Percentiles rank a stretch among this genome's conserved stretches.
phyloP scores from a whole-genome alignment of 2,113 vertebrate genomes.

The Cathartes aura region DNA sequence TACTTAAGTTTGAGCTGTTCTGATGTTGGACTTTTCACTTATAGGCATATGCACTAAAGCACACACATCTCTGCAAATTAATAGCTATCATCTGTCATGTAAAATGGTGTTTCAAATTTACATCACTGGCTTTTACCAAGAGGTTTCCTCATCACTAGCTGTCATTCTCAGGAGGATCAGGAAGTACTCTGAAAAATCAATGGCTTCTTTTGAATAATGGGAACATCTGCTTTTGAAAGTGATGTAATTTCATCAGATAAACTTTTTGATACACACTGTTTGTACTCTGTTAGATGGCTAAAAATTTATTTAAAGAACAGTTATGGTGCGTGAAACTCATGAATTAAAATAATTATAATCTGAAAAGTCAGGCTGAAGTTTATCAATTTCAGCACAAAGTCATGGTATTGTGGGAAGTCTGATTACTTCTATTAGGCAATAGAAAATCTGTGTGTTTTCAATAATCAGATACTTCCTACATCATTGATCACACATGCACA shows the following conservation, averaged over 20 bases:
- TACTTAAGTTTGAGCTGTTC: not conserved
- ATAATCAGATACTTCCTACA: not conserved
- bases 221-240: constrained; percentile 26
- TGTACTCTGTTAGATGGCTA: not conserved
- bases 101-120: constrained; percentile 33
- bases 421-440: not conserved
- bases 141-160: constrained; percentile 28
- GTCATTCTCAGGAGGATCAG: constrained; percentile 33
- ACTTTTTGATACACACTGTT: not conserved
- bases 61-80: constrained; percentile 16
- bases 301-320: not conserved
- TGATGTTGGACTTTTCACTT: not conserved
- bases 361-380: not conserved
- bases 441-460: not conserved
- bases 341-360: not conserved
- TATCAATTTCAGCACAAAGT: not conserved
- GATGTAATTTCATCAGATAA: not conserved
- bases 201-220: constrained; percentile 32
- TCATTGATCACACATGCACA: not conserved
- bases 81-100: constrained; percentile 40
- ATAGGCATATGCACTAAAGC: not conserved
- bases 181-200: constrained; percentile 28
- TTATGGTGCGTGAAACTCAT: accelerated
- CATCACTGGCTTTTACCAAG: constrained; percentile 16
- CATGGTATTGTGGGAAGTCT: not conserved